Conservation (phyloP, 2,113 vertebrate genomes). For the Onychostoma macrolepis region DNA sequence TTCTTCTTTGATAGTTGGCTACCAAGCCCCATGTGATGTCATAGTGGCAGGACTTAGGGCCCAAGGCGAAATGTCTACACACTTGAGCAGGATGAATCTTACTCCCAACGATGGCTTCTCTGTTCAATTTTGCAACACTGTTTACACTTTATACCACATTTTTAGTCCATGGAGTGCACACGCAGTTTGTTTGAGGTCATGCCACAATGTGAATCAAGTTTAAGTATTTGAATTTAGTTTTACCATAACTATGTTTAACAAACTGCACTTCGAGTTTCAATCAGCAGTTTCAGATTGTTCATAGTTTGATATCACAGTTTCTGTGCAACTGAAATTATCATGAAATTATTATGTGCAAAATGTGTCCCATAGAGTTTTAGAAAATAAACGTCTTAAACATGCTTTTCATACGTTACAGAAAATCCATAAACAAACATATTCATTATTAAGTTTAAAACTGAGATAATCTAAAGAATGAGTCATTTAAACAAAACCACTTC, state of each 20-base stretch:
- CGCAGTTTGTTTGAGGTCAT: conserved; percentile 76
- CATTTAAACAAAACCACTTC: too few species aligned
- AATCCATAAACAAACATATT: too few species aligned
- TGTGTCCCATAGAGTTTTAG: background rate
- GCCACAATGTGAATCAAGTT: conserved; percentile 62
- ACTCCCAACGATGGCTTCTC: conserved; percentile 57
- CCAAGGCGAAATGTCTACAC: conserved; percentile 68
- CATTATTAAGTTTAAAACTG: too few species aligned
- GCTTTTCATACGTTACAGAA: background rate
- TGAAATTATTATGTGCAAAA: background rate
- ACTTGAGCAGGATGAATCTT: conserved; percentile 62
- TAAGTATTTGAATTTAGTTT: conserved; percentile 3
- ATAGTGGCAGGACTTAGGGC: conserved; percentile 69
- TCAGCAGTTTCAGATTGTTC: background rate
- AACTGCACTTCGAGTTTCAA: background rate
- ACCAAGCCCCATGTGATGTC: conserved; percentile 71
- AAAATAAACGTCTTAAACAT: background rate
- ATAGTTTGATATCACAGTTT: background rate
- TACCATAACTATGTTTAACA: conserved; percentile 6
- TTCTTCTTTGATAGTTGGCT: conserved; percentile 73
- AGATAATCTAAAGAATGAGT: too few species aligned
- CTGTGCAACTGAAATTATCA: background rate
- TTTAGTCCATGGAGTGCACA: conserved; percentile 54
- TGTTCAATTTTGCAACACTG: conserved; percentile 79
- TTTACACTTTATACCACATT: conserved; percentile 65